Base-by-base conservation (phyloP, 2,113 vertebrate species). In the Gopherus evgoodei region DNA sequence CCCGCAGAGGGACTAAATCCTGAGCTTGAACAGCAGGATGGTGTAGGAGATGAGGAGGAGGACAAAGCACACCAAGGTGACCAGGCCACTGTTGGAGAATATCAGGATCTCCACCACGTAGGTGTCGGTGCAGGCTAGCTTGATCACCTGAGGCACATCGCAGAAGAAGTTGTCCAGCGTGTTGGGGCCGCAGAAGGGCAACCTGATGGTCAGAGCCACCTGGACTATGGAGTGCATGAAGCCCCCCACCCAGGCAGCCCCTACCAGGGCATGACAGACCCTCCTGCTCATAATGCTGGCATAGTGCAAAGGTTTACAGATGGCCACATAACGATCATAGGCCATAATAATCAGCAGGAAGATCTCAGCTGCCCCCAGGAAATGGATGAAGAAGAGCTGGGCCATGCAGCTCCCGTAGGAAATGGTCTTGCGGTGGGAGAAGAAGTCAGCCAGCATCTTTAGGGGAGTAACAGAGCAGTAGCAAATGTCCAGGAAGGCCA, bases 111-210 rank as follows among this genome's bases (percentile, higher is more conserved):
- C 96, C 11, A 96, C 44, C 11, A 89, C 8, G 72, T 93, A 94
- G 3, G 93, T 96, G 16, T 97, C 49, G 11, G 49, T 49, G 49
- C 49, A 49, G 49, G 49, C 49, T 11, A 49, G 49, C 49, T 49
- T 49, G 90, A 96, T 11, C 4, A 97, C 89, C 56, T 97, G 97
- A 3, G 94, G 95, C 2, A 97, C 21, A 38, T 38, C 38, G 38
- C 38, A 38, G 38, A 38, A 38, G 38, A 38, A 38, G 38, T 3
- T 38, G 38, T 97, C 94, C 54, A 97, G 1, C 49, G 91, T 75
- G 84, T 98, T 98, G 53, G 96, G 96, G n/a, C 97, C 97, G 93
- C 96, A 97, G 44, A 97, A 98, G 21, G 95, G 88, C 21, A 98
- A 93, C 24, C 86, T 91, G 22, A 93, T 57, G 10, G 92, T 93